Evolutionary conservation across 2,888 invertebrate species (phyloP), one percentile per base, ranked within the genome.

Genomic region (Thymelicus sylvestris): DNA sequence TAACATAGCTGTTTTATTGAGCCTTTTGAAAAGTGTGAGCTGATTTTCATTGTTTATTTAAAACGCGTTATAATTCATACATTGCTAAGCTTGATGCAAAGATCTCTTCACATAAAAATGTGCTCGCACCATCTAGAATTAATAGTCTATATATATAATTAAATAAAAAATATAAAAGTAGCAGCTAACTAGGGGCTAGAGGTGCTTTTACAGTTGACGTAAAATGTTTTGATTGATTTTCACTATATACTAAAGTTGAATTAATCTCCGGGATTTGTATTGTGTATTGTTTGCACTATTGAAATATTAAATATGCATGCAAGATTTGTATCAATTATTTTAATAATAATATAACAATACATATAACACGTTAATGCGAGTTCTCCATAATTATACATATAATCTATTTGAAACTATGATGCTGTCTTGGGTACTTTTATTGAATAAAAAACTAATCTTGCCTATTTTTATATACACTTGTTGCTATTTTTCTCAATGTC

Each of bases 141-240:
- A 59, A n/a, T 31, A 24, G 3, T 12, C 12, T 57, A n/a, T 31
- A 59, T 7, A 41, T 8, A 7, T 4, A 41, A 41, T 41, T 8
- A 41, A 41, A 41, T 41, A 7, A n/a, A n/a, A 15, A 50, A 50
- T 50, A 31, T 31, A 31, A 31, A 31, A 6, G 1, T 50, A 50
- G 7, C 48, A 50, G 48, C 48, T 15, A 8, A 50, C 8, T 50
- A 50, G 48, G 15, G 48, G 61, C n/a, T 48, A 48, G 38, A 44
- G 61, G 61, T 61, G 61, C 61, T 61, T 61, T 61, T 44, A 44
- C 61, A 10, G 61, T 61, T 44, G 8, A 60, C 41, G 39, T 10
- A 44, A 44, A 44, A 59, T 59, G 13, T n/a, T 31, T 1, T 31
- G 31, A 31, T 31, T 31, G 31, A 31, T 31, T 31, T 31, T 31